Percentiles rank a stretch among this genome's conserved stretches.
These are phyloP conservation scores for Epinephelus awoara DNA, from an alignment of 2,797 vertebrate genomes.

Conservation along the genomic window DNA sequence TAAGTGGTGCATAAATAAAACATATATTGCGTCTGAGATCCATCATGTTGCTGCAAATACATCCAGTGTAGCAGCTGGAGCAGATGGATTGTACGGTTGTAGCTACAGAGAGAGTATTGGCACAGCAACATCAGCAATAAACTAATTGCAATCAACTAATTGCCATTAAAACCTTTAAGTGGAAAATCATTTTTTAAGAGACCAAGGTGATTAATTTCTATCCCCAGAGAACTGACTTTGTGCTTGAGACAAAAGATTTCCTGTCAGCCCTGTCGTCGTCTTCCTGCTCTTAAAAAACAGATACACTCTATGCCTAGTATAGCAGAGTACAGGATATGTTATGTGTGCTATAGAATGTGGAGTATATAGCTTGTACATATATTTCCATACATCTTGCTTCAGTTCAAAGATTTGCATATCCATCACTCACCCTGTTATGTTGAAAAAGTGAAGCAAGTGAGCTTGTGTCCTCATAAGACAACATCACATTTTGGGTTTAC, in stretches of 20 bases:
- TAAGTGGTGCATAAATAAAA: constrained; percentile 17
- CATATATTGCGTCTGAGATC: background rate
- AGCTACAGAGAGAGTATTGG: background rate
- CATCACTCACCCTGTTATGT: too few relatives aligned
- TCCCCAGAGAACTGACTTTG: background rate
- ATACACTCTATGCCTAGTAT: background rate
- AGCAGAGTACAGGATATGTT: background rate
- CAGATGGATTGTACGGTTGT: background rate
- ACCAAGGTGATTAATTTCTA: constrained; percentile 14
- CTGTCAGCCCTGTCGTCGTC: background rate
- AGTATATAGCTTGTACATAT: accelerated
- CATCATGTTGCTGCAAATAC: background rate
- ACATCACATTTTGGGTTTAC: too few relatives aligned
- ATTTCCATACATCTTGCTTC: background rate
- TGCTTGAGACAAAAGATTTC: constrained; percentile 17
- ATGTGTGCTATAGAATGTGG: background rate
- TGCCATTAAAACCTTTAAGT: constrained; percentile 7
- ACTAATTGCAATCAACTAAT: background rate
- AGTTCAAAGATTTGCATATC: background rate
- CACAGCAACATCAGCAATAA: constrained; percentile 12
- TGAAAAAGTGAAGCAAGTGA: too few relatives aligned
- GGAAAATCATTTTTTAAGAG: constrained; percentile 18
- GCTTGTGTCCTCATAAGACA: too few relatives aligned
- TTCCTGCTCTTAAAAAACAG: background rate
- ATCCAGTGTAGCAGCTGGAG: background rate